Evolutionary conservation across 2,113 vertebrate genomes (phyloP).

Genomic region (Neogobius melanostomus): DNA sequence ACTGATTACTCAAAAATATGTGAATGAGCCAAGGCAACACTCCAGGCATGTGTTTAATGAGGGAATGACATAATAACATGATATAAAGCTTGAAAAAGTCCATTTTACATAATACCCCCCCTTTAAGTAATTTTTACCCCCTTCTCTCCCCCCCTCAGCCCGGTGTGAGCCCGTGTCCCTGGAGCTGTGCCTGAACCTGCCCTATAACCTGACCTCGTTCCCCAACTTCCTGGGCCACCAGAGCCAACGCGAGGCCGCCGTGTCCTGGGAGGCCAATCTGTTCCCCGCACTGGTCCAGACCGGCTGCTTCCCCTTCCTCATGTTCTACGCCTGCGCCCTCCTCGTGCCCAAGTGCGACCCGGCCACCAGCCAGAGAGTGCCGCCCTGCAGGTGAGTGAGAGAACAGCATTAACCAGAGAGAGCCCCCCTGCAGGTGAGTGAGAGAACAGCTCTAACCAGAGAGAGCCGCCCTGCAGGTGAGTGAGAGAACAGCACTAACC

Average conservation of each 20-base stretch:
- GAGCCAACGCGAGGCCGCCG: conserved; percentile 90
- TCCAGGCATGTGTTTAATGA: too few species aligned
- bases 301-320: conserved; percentile 95
- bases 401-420: not conserved
- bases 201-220: conserved; percentile 88
- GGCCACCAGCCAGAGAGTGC: conserved; percentile 80
- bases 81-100: too few species aligned
- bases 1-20: too few species aligned
- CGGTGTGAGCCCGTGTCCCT: conserved; percentile 89
- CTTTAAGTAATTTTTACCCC: not conserved
- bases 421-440: too few species aligned
- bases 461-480: too few species aligned
- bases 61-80: too few species aligned
- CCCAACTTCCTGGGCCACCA: conserved; percentile 94
- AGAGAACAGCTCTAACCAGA: too few species aligned
- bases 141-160: conserved; percentile 38
- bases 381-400: conserved; percentile 87
- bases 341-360: conserved; percentile 94
- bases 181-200: conserved; percentile 95
- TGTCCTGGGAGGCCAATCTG: conserved; percentile 94
- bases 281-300: conserved; percentile 96
- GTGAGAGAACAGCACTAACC: too few species aligned
- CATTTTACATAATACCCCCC: too few species aligned
- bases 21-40: too few species aligned
- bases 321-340: conserved; percentile 97